Percentiles rank a stretch among this genome's conserved stretches.
Conservation (phyloP, 2,888 invertebrate genomes). For the Acanthosepion pharaonis region DNA sequence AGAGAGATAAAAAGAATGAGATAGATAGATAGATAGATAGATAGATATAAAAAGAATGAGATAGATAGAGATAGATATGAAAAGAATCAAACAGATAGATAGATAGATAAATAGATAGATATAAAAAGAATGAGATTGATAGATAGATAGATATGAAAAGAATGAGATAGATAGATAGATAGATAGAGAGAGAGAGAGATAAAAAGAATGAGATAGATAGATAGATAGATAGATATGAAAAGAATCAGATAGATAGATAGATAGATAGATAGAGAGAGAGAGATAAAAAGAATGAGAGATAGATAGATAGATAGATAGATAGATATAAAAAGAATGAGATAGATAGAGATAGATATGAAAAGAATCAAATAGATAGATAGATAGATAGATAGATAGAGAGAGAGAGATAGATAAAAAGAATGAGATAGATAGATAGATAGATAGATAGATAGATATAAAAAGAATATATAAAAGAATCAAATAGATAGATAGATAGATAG, state of each 20-base stretch:
- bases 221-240: background rate
- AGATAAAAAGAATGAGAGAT: background rate
- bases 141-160: background rate
- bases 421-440: background rate
- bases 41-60: background rate
- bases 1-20: no score
- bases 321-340: no score
- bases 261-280: background rate
- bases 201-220: background rate
- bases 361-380: background rate
- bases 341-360: background rate
- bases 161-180: background rate
- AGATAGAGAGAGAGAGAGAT: background rate
- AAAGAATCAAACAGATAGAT: no score
- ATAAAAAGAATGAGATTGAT: background rate
- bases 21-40: background rate
- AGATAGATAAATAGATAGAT: background rate
- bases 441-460: background rate
- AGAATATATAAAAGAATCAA: no score
- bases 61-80: background rate
- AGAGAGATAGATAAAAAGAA: no score
- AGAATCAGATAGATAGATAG: background rate
- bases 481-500: background rate
- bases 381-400: background rate
- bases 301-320: background rate